Base-by-base conservation (phyloP, 2,113 vertebrate species). In the Malurus alboscapulatus region DNA sequence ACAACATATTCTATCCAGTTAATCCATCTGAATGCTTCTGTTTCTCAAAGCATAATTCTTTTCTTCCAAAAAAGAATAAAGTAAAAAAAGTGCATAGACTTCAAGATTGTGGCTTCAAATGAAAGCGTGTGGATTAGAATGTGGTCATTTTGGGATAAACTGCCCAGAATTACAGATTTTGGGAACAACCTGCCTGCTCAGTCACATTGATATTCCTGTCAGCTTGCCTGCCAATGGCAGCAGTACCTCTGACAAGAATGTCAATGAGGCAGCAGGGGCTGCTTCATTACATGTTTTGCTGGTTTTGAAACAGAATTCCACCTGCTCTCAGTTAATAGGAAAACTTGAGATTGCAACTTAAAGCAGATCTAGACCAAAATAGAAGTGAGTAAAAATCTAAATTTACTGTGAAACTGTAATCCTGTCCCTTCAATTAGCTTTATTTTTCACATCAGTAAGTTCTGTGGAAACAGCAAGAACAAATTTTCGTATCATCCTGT, bases 171-270 rank as follows among this genome's bases (percentile, higher is more conserved):
- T 26, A 77, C 0, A 62, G 42, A 88, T 69, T 93, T 90, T 77
- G 61, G 86, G 65, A 88, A 69, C 38, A 77, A 57, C 13, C 29
- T 69, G 68, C 9, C 63, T 45, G 65, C 61, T 54, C 32, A 71
- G 51, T 71, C 65, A 42, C 72, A 81, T 63, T 77, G 24, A 55
- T 88, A 93, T 88, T 90, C 93, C 21, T 76, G 40, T 83, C 94
- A 90, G 88, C 58, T 45, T 47, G 65, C 58, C 68, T 58, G 47
- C 63, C 76, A 92, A 90, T 0, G 84, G 83, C 68, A 92, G 88
- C 80, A 86, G 29, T 6, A 58, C 30, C 75, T 65, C 59, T 73
- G 88, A 88, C 40, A 51, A 32, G 88, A 92, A 93, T 84, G 84
- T 2, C 79, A 92, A 77, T 34, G 67, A 93, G 86, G 47, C 42